Base-by-base conservation (phyloP, 1,140 invertebrate species). In the Apis cerana region DNA sequence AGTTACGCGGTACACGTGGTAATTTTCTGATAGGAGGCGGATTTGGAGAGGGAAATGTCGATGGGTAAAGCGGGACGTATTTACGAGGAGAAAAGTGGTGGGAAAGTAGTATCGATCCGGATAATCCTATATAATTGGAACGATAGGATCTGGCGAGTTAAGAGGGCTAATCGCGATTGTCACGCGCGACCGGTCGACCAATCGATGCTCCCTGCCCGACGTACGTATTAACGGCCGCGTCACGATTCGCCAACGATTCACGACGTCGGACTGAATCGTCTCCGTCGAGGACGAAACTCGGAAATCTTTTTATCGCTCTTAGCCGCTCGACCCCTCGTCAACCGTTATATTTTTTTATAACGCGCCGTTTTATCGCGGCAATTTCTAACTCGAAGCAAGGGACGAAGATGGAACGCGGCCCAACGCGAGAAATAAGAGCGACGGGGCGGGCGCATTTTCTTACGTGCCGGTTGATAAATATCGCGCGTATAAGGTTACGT, bases 301-400 rank as follows among this genome's bases (percentile, higher is more conserved):
- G 65, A 79, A 50, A 75, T 84, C 33, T 43, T 43, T 88, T 86
- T 88, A 88, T 88, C 82, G 74, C 70, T 23, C 17, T 69, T 82
- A 48, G 64, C 68, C 70, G 71, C 59, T 79, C 78, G 70, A 88
- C 56, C 82, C 85, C 75, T 33, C 33, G 82, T 86, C 85, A 87
- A 87, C 85, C 85, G 81, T 87, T 77, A 88, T 74, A 71, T 75
- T 88, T 88, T 88, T 83, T 43, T 43, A 43, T 43, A 43, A 85
- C 86, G 81, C 75, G 52, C 75, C 27, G 43, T 79, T 86, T 86
- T 86, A 81, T 78, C 84, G 75, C 56, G 15, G 71, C 83, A 75
- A 81, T 84, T 75, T 58, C 68, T 70, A 74, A 68, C 77, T 72
- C 71, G 61, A 33, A 67, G 70, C n/a, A 3, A 33, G 33, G 54